Evolutionary conservation across 53 echinoderm and acorn worm genomes (phyloP).

Genomic region (Holothuria leucospilota): DNA sequence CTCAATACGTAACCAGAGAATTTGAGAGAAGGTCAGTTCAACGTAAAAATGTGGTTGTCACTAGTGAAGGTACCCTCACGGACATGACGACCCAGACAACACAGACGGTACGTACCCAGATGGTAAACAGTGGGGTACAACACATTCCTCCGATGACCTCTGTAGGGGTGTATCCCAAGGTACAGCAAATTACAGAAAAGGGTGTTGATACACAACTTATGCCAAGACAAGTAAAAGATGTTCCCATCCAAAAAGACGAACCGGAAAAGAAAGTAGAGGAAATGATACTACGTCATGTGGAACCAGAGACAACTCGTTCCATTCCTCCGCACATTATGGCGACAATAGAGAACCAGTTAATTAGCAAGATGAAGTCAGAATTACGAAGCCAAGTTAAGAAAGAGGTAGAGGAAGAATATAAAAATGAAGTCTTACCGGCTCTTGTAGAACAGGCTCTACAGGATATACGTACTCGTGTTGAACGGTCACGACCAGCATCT

Average conservation of each 20-base stretch:
- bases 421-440: conserved; percentile 19
- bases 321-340: conserved; percentile 10
- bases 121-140: conserved; percentile 4
- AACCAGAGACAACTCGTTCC: conserved; percentile 11
- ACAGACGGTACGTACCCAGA: conserved; percentile 21
- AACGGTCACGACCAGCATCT: conserved; percentile 17
- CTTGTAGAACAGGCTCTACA: conserved; percentile 25
- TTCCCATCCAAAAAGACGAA: conserved; percentile 23
- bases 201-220: background rate
- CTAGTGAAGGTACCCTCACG: conserved; percentile 23
- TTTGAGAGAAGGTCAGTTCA: conserved; percentile 5
- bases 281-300: background rate
- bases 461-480: background rate
- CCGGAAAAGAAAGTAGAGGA: conserved; percentile 5
- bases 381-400: conserved; percentile 23
- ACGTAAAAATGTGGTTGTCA: conserved; percentile 29
- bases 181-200: background rate
- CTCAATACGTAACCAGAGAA: conserved; percentile 30
- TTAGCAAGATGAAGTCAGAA: conserved; percentile 6
- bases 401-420: conserved; percentile 34
- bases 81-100: conserved; percentile 9
- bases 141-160: conserved; percentile 25
- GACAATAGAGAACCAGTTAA: conserved; percentile 18
- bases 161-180: conserved; percentile 9
- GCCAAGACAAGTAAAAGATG: background rate